Evolutionary conservation across 2,113 vertebrate species (phyloP), one percentile per base, ranked within the genome.

Genomic region (Takifugu flavidus): DNA sequence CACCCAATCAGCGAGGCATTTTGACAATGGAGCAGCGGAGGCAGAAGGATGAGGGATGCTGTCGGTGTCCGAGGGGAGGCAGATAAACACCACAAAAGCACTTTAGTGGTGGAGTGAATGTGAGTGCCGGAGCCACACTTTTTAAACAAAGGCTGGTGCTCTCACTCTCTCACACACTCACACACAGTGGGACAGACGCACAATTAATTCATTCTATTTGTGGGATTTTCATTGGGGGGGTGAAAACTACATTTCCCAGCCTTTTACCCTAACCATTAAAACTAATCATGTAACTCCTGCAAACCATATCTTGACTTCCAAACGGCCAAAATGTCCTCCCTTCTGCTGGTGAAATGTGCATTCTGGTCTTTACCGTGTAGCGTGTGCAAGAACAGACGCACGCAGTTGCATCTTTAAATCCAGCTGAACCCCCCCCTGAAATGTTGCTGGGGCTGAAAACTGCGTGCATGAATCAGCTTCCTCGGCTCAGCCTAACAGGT

Each of bases 81-180:
- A 88, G 86, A 75, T 87, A 87, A 89, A 90, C 88, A 89, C 83
- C 77, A 78, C 89, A 89, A 89, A 47, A 88, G 75, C 86, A 84
- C 83, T 76, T 83, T 74, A 77, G 90, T 89, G 87, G 90, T 88
- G 86, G 88, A 91, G 90, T 89, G 88, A 88, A 87, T 65, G 87
- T 88, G 90, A 90, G 90, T 90, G 89, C 90, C 85, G 89, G 88
- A 90, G 90, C 87, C 90, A 91, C 89, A 90, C 89, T 90, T 89
- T 89, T 82, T 39, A 39, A 77, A 86, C 64, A 86, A 86, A 83
- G 68, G 79, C 84, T 79, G 87, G 83, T 87, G 78, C 85, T 82
- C 80, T 82, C 74, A 72, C 69, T 68, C 78, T 75, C 56, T 29
- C 56, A 27, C 52, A 14, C 52, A 13, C 52, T 10, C 52, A n/a